Evolutionary conservation across 2,888 invertebrate genomes (phyloP).

Genomic region (Cheilosia grossa): DNA sequence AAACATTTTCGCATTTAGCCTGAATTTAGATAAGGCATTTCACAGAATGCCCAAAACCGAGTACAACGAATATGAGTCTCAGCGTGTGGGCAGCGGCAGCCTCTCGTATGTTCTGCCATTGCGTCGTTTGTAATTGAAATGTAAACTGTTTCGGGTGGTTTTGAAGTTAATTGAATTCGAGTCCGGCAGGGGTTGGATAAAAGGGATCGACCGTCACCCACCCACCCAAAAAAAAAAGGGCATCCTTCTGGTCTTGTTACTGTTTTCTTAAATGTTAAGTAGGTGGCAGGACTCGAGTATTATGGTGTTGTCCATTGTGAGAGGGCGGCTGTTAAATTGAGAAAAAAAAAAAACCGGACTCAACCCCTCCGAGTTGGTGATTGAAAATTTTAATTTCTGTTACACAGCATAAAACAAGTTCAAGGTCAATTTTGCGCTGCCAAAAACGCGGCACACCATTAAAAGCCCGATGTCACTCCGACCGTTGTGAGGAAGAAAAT

Average conservation of each 20-base stretch:
- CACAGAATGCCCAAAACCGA: slow-evolving; percentile 24
- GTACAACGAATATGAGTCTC: background rate
- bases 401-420: background rate
- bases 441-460: background rate
- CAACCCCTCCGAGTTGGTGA: background rate
- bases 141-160: slow-evolving; percentile 64
- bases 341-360: too few species aligned
- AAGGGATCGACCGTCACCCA: slow-evolving; percentile 21
- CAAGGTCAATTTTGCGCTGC: background rate
- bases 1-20: slow-evolving; percentile 80
- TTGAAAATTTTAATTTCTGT: background rate
- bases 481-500: background rate
- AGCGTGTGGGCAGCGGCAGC: background rate
- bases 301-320: slow-evolving; percentile 27
- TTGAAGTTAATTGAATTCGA: slow-evolving; percentile 65
- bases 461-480: background rate
- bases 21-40: slow-evolving; percentile 81
- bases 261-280: slow-evolving; percentile 50
- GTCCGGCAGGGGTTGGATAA: background rate
- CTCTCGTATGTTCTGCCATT: slow-evolving; percentile 29
- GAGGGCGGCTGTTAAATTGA: background rate
- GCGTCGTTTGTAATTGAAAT: slow-evolving; percentile 69
- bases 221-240: slow-evolving; percentile 26
- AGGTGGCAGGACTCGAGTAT: slow-evolving; percentile 50
- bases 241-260: slow-evolving; percentile 24